Evolutionary conservation across 1,140 invertebrate species (phyloP).

Genomic region (Listronotus bonariensis): DNA sequence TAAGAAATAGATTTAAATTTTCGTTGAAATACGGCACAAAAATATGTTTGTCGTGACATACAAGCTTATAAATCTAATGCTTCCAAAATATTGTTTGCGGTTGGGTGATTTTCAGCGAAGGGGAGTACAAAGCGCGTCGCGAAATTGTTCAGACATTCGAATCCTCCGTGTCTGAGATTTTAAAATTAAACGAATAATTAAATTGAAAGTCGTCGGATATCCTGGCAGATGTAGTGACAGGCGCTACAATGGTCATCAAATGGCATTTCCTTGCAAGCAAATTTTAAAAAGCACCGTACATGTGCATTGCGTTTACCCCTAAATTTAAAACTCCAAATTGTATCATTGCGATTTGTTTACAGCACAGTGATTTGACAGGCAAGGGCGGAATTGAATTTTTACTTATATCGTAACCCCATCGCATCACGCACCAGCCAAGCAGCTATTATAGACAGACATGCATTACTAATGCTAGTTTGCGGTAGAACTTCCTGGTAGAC

Average conservation of each 20-base stretch:
- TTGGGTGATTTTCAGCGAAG: slow-evolving; percentile 14
- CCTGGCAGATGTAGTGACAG: slow-evolving; percentile 49
- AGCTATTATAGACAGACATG: slow-evolving; percentile 43
- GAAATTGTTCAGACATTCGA: slow-evolving; percentile 29
- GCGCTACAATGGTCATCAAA: slow-evolving; percentile 47
- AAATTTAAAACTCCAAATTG: slow-evolving; percentile 51
- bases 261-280: slow-evolving; percentile 47
- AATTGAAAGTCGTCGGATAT: slow-evolving; percentile 52
- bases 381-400: slow-evolving; percentile 48
- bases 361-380: slow-evolving; percentile 46
- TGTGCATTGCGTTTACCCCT: slow-evolving; percentile 38
- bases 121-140: slow-evolving; percentile 2
- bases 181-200: slow-evolving; percentile 44
- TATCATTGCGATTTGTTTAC: slow-evolving; percentile 52
- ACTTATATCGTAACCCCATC: slow-evolving; percentile 47
- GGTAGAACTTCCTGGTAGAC: slow-evolving; percentile 37
- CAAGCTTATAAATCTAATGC: slow-evolving; percentile 25
- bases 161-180: slow-evolving; percentile 29
- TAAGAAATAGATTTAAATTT: slow-evolving; percentile 20
- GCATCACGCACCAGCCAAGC: slow-evolving; percentile 31
- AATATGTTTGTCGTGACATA: slow-evolving; percentile 28
- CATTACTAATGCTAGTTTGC: slow-evolving; percentile 47
- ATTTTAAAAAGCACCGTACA: slow-evolving; percentile 41
- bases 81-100: slow-evolving; percentile 25
- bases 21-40: slow-evolving; percentile 18